Evolutionary conservation across 2,113 vertebrate species (phyloP), one percentile per base, ranked within the genome.

Genomic region (Hassar affinis): DNA sequence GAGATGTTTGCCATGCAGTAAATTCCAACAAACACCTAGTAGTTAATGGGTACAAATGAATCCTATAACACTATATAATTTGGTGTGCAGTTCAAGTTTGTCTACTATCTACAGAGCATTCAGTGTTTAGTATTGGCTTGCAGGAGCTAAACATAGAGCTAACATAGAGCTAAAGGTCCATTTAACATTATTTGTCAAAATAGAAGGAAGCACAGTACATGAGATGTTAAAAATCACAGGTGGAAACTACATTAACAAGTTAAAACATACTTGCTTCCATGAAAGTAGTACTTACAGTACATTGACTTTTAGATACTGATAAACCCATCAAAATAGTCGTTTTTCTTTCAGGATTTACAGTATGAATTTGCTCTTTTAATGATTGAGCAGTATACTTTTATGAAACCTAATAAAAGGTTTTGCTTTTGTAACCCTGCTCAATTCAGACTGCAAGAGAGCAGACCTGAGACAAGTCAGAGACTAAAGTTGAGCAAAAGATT

Each of bases 321-420:
- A 62, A 71, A 35, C 76, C 85, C 74, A 89, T 89, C 87, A 87
- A 76, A 74, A 62, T 76, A 82, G 8, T 56, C 52, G 38, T 76
- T 57, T 84, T 57, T n/a, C 45, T 66, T 78, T 84, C 5, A 10
- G 51, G 18, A 9, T 47, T 52, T 52, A 52, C 15, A 52, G 51
- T 17, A 52, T 4, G 51, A 15, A 17, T 52, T 56, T 9, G n/a
- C 57, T 61, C 10, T 27, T 27, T 85, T 45, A 82, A 64, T 30
- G 59, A 83, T 78, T 72, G 14, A 85, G 42, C 81, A 85, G 88
- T 79, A 84, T 88, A 72, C 83, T 85, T 84, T 84, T n/a, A 33
- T 86, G 81, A 88, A 88, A 87, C 86, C 0, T 10, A 22, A 45
- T 80, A 47, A 81, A 78, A 59, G 30, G 22, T 74, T 27, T 38